These are phyloP conservation scores for Notamacropus eugenii DNA, from an alignment of 2,797 vertebrate genomes.

Conservation along the genomic window DNA sequence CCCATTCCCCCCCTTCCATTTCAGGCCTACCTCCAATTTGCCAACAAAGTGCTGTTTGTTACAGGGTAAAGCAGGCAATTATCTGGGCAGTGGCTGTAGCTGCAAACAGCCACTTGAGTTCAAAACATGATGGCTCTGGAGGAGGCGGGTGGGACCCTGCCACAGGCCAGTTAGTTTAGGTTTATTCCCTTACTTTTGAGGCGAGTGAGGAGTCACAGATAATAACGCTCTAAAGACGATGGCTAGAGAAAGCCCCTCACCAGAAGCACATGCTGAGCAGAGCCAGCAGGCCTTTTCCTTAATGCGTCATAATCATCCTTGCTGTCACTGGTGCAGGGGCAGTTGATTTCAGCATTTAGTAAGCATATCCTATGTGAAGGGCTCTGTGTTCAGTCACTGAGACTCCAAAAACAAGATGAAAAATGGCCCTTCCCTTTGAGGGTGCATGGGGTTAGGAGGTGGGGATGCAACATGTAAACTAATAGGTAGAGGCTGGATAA, in stretches of 20 bases:
- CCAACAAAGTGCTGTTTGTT: constrained; percentile 79
- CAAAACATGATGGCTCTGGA: constrained; percentile 63
- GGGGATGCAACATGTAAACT: neutral
- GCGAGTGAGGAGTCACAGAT: constrained; percentile 52
- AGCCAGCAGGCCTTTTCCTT: constrained; percentile 52
- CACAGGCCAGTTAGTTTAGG: constrained; percentile 61
- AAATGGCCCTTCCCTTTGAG: neutral
- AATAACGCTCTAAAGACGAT: constrained; percentile 59
- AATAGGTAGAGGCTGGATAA: neutral
- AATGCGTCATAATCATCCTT: neutral
- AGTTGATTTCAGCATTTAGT: neutral
- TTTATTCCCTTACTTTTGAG: constrained; percentile 58
- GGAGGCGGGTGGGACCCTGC: constrained; percentile 62
- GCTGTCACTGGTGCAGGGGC: neutral
- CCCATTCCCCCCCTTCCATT: constrained; percentile 60
- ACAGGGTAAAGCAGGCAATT: constrained; percentile 69
- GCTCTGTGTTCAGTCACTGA: neutral
- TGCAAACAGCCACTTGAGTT: constrained; percentile 74
- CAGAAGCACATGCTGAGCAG: constrained; percentile 36
- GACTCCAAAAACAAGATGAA: neutral
- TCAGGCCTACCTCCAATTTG: constrained; percentile 76
- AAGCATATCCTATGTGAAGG: neutral
- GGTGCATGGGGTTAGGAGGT: neutral
- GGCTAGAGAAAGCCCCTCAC: constrained; percentile 56
- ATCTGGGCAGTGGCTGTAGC: constrained; percentile 73